Percentiles rank a stretch among this genome's conserved stretches.
phyloP scores from a whole-genome alignment of 2,113 vertebrate species.

The Oncorhynchus mykiss region DNA sequence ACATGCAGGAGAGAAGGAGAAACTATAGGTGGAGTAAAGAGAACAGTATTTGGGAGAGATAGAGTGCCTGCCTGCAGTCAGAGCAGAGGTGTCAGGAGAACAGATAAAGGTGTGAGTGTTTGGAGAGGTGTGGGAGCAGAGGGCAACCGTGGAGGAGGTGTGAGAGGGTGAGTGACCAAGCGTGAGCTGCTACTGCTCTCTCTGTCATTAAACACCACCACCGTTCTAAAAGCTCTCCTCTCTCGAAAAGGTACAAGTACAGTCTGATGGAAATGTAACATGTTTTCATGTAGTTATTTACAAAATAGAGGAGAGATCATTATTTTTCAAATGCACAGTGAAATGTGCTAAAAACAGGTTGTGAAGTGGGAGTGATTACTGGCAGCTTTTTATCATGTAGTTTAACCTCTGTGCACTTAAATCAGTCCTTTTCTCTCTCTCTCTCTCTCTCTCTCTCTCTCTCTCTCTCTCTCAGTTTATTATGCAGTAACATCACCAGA shows the following conservation, averaged over 20 bases:
- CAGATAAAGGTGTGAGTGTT: constrained; percentile 64
- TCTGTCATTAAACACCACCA: constrained; percentile 65
- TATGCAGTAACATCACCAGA: constrained; percentile 73
- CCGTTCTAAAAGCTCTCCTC: constrained; percentile 49
- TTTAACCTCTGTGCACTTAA: constrained; percentile 60
- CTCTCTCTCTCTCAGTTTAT: constrained; percentile 53
- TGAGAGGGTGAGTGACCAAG: constrained; percentile 61
- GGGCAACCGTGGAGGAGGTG: constrained; percentile 60
- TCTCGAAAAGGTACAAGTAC: constrained; percentile 53
- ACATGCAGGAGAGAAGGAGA: constrained; percentile 26
- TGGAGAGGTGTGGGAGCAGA: constrained; percentile 54
- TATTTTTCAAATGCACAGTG: neutral
- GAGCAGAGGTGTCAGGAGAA: constrained; percentile 60
- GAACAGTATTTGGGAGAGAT: constrained; percentile 10
- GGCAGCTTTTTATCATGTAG: constrained; percentile 50
- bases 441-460: neutral
- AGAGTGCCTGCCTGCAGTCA: constrained; percentile 21
- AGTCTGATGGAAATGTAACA: constrained; percentile 35
- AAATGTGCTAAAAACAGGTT: constrained; percentile 43
- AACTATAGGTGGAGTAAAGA: constrained; percentile 23
- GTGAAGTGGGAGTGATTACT: constrained; percentile 52
- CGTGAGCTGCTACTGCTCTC: constrained; percentile 44
- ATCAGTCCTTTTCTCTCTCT: constrained; percentile 33
- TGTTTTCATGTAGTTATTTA: constrained; percentile 34
- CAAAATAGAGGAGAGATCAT: neutral